phyloP scores from a whole-genome alignment of 2,888 invertebrate genomes.

The Tinea trinotella region DNA sequence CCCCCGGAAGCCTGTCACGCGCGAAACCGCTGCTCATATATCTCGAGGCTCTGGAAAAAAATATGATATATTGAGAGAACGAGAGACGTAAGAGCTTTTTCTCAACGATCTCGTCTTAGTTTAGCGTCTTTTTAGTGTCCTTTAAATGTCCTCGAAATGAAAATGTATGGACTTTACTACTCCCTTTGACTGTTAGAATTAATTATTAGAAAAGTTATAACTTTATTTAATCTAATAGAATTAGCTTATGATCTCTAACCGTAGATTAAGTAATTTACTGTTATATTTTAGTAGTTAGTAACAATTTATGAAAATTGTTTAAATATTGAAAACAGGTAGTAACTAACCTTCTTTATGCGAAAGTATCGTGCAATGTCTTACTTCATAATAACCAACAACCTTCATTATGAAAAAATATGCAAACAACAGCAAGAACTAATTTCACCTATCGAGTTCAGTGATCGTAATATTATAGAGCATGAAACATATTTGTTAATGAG shows the following conservation, averaged over 20 bases:
- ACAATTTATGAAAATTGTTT: neutral
- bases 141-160: conserved; percentile 31
- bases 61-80: conserved; percentile 69
- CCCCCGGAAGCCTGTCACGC: conserved; percentile 66
- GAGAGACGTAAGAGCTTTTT: conserved; percentile 58
- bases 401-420: conserved; percentile 4
- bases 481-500: neutral
- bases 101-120: conserved; percentile 46
- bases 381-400: neutral
- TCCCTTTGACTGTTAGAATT: neutral
- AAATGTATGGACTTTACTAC: conserved; percentile 5
- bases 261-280: too few species aligned
- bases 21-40: conserved; percentile 62
- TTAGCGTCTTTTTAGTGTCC: conserved; percentile 57
- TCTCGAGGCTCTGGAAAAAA: conserved; percentile 59
- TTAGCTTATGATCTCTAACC: neutral
- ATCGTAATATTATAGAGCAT: neutral
- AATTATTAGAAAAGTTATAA: conserved; percentile 7
- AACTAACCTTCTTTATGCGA: too few species aligned
- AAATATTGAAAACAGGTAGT: conserved; percentile 8
- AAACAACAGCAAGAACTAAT: neutral
- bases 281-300: too few species aligned
- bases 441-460: neutral
- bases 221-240: neutral
- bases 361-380: conserved; percentile 4